phyloP scores from a whole-genome alignment of 1,140 invertebrate species.

The Megalonaias nervosa region DNA sequence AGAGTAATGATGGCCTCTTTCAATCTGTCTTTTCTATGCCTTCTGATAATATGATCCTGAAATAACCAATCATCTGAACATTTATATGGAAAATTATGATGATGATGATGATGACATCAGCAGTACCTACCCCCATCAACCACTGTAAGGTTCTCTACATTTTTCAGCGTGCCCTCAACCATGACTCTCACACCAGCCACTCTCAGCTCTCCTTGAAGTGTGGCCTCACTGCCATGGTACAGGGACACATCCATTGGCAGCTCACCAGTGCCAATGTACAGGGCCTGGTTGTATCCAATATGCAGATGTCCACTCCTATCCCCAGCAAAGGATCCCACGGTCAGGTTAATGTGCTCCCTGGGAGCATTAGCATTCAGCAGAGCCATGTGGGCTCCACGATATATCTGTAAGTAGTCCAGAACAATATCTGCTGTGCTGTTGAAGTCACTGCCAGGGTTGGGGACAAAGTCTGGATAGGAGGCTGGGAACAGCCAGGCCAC shows the following conservation, averaged over 20 bases:
- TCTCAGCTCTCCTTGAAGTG: slow-evolving; percentile 54
- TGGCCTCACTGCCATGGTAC: slow-evolving; percentile 50
- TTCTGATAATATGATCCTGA: too few species aligned
- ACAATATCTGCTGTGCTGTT: slow-evolving; percentile 10
- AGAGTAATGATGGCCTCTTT: too few species aligned
- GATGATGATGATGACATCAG: too few species aligned
- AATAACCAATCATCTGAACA: too few species aligned
- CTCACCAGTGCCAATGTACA: slow-evolving; percentile 52
- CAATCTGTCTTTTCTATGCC: too few species aligned
- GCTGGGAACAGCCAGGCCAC: slow-evolving; percentile 53
- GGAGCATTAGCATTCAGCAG: slow-evolving; percentile 35
- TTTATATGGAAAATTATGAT: too few species aligned
- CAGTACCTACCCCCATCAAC: slow-evolving; percentile 51
- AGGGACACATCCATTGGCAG: slow-evolving; percentile 51
- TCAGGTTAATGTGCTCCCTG: slow-evolving; percentile 34
- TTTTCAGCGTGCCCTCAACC: slow-evolving; percentile 52
- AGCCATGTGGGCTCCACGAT: slow-evolving; percentile 51
- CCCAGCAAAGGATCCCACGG: slow-evolving; percentile 41
- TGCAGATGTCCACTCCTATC: slow-evolving; percentile 57
- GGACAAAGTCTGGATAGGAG: slow-evolving; percentile 42
- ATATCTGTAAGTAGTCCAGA: slow-evolving; percentile 43
- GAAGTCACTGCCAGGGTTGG: slow-evolving; percentile 3
- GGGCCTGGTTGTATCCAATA: slow-evolving; percentile 56
- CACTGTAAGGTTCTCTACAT: slow-evolving; percentile 60
- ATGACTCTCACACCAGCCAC: slow-evolving; percentile 55